Base-by-base conservation (phyloP, 2,888 invertebrate genomes). In the Tenodera sinensis region DNA sequence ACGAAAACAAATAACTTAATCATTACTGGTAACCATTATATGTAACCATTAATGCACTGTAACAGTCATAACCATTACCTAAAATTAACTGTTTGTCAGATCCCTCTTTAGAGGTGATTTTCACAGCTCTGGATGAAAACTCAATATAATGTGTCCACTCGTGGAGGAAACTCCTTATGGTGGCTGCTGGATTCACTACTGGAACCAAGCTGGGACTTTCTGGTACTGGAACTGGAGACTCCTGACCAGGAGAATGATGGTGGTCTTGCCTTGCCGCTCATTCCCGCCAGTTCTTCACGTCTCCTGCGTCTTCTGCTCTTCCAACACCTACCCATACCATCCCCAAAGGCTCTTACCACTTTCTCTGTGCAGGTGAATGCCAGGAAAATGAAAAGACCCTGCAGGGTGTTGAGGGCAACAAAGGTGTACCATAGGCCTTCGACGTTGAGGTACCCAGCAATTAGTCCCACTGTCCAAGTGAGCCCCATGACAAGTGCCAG, bases 401-500 rank as follows among this genome's bases (percentile, higher is more conserved):
- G 94, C 9, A 94, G 92, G 8, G 94, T 93, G 91, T 94, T 94
- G 88, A 94, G 92, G 6, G 93, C 91, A 8, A 94, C 93, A 91
- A 94, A 94, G 25, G 93, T 91, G 90, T 94, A 93, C 94, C 94
- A 94, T 20, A 94, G 91, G 28, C 92, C 91, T 87, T 92, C 91
- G 83, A 92, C 91, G 90, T 94, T 93, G 9, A 93, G 91, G 84
- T 92, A 93, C 3, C 93, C 93, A 3, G 94, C 94, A 14, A 93
- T 91, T 6, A 94, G 92, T 15, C 94, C 94, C 83, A 93, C 91
- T 54, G 93, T 92, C 94, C 94, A 94, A 3, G 93, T 93, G 15
- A 94, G 92, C 7, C 94, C 94, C 94, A 94, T 94, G 88, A 94
- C 92, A 25, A 94, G 91, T 12, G 93, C 93, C 83, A 94, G 91